Base-by-base conservation (phyloP, 2,113 vertebrate species). In the Dicrurus megarhynchus region DNA sequence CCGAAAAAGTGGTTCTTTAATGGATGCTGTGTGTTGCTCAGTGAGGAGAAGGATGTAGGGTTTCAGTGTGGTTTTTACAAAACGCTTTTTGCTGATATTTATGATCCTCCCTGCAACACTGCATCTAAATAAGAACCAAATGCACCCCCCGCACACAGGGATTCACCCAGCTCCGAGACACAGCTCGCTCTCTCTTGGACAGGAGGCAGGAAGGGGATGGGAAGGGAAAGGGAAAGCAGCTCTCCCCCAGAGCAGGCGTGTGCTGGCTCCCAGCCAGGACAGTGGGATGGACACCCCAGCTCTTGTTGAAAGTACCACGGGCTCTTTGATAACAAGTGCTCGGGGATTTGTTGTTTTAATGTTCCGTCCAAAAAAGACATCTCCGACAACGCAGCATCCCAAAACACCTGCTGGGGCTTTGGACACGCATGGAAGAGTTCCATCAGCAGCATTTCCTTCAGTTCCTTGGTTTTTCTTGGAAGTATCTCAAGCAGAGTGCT, bases 261-360 rank as follows among this genome's bases (percentile, higher is more conserved):
- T 63, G 80, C 86, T 96, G 96, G 96, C 96, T 32, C 7, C 28
- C 39, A 13, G 81, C 96, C 96, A 97, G 95, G 93, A 93, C 86
- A 24, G 92, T 94, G 96, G 93, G 92, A 86, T 89, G 95, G 65
- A 93, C 92, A 93, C 86, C 96, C 87, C 95, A 69, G 90, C 93
- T 94, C 95, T 89, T 73, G 92, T 18, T 83, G 74, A 84, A 97
- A 94, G 90, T 89, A 96, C 92, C 92, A 81, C 92, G 37, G 90
- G 94, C 96, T 95, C 95, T 97, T 96, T 94, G 95, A 94, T 97
- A 97, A 97, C 93, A 65, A 97, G 90, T 50, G 92, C 92, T 93
- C n/a, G 13, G 96, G 96, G 96, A 97, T 96, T 97, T 97, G 94
- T 97, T 92, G 89, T 93, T 96, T 95, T 93, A 78, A 82, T 95